phyloP scores from a whole-genome alignment of 2,113 vertebrate genomes.

The Herpetotheres cachinnans region DNA sequence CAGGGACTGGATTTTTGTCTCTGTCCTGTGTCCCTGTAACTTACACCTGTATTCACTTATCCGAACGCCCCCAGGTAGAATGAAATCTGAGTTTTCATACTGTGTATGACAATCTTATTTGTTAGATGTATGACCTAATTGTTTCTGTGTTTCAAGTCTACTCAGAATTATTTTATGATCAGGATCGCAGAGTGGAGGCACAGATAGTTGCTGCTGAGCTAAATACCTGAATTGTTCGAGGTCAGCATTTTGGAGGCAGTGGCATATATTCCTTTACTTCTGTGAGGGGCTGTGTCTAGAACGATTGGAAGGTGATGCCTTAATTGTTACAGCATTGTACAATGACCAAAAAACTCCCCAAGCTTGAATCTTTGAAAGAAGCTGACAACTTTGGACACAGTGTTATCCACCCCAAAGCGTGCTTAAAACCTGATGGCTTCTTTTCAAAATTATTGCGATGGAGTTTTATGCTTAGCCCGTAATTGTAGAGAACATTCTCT shows the following conservation, averaged over 20 bases:
- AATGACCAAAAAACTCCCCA: neutral
- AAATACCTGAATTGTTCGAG: neutral
- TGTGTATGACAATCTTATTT: neutral
- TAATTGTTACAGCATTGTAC: neutral
- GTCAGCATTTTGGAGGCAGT: neutral
- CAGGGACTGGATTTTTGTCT: neutral
- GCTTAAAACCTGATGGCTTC: neutral
- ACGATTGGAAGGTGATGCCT: neutral
- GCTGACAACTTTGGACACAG: neutral
- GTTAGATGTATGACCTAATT: neutral
- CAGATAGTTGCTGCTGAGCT: neutral
- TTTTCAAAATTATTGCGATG: rapidly evolving
- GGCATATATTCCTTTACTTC: neutral
- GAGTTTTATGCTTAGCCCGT: neutral
- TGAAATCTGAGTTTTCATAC: neutral
- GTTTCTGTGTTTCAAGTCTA: neutral
- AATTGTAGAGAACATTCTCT: rapidly evolving
- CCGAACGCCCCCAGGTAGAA: neutral
- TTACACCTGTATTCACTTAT: neutral
- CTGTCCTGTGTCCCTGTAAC: neutral
- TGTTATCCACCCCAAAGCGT: neutral
- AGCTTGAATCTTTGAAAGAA: neutral
- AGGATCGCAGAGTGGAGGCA: neutral
- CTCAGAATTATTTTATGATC: neutral
- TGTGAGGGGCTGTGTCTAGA: neutral